These are phyloP conservation scores for Chrysocyon brachyurus DNA, from an alignment of 2,797 vertebrate species.

Conservation along the genomic window DNA sequence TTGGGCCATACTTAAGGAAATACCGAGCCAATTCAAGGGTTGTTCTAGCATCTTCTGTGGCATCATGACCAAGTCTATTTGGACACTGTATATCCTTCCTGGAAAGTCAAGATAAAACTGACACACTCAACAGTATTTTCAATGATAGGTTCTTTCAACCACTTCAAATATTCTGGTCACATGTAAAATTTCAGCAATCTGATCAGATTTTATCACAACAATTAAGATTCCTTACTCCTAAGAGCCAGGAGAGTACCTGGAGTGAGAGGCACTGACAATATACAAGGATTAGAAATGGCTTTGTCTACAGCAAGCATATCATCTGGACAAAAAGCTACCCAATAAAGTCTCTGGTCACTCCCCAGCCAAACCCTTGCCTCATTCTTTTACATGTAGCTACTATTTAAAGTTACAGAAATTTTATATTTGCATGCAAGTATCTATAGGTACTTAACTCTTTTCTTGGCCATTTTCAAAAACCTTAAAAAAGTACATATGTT, in stretches of 20 bases:
- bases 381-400: slow-evolving; percentile 12
- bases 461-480: background rate
- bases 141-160: slow-evolving; percentile 30
- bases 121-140: slow-evolving; percentile 3
- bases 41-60: slow-evolving; percentile 93
- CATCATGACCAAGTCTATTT: slow-evolving; percentile 90
- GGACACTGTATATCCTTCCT: slow-evolving; percentile 94
- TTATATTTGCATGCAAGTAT: slow-evolving; percentile 23
- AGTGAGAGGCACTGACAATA: background rate
- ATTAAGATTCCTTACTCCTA: background rate
- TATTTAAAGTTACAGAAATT: slow-evolving; percentile 51
- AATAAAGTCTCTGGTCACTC: background rate
- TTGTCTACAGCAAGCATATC: background rate
- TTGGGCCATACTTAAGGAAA: slow-evolving; percentile 93
- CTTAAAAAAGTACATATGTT: background rate
- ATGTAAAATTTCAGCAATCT: slow-evolving; percentile 42
- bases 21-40: slow-evolving; percentile 93
- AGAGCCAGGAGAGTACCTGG: background rate
- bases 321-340: slow-evolving; percentile 2
- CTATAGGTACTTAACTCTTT: slow-evolving; percentile 12
- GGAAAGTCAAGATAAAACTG: slow-evolving; percentile 79
- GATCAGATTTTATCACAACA: background rate
- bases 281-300: background rate
- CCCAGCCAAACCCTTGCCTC: background rate
- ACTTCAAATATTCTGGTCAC: background rate